phyloP scores from a whole-genome alignment of 1,140 invertebrate species.

The Trialeurodes vaporariorum region DNA sequence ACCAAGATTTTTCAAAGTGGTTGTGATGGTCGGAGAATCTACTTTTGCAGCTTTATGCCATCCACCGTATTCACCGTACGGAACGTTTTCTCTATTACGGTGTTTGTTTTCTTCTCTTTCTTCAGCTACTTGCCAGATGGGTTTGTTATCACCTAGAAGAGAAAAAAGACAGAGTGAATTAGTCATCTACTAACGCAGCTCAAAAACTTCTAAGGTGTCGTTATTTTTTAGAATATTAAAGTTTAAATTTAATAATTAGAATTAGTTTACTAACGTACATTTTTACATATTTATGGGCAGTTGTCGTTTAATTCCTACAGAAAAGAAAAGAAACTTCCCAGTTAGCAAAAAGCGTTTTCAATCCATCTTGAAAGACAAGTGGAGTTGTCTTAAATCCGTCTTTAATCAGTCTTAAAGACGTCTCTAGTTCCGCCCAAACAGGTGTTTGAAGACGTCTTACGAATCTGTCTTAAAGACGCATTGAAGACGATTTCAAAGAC shows the following conservation, averaged over 20 bases:
- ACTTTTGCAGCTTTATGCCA: conserved; percentile 99
- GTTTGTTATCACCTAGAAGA: conserved; percentile 82
- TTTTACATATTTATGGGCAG: background rate
- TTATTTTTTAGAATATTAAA: too few relatives aligned
- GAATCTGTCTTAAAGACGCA: too few relatives aligned
- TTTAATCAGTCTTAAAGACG: too few relatives aligned
- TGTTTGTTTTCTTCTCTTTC: conserved; percentile 92
- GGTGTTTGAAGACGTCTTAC: too few relatives aligned
- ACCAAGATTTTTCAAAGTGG: conserved; percentile 92
- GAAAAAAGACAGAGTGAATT: conserved; percentile 15
- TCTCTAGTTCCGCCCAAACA: too few relatives aligned
- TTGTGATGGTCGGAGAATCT: conserved; percentile 93
- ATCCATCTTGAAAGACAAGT: too few relatives aligned
- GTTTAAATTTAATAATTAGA: too few relatives aligned
- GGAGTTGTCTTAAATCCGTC: too few relatives aligned
- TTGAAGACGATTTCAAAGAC: too few relatives aligned
- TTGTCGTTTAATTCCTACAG: background rate
- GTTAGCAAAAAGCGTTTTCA: too few relatives aligned
- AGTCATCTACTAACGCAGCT: background rate
- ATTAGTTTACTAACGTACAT: conserved; percentile 3
- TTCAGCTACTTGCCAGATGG: conserved; percentile 99
- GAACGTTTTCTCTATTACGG: conserved; percentile 77
- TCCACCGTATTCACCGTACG: conserved; percentile 88
- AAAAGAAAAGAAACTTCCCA: conserved; percentile 2
- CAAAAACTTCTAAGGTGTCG: too few relatives aligned